phyloP scores from a whole-genome alignment of 2,888 invertebrate species.

The Drosophila rubida region DNA sequence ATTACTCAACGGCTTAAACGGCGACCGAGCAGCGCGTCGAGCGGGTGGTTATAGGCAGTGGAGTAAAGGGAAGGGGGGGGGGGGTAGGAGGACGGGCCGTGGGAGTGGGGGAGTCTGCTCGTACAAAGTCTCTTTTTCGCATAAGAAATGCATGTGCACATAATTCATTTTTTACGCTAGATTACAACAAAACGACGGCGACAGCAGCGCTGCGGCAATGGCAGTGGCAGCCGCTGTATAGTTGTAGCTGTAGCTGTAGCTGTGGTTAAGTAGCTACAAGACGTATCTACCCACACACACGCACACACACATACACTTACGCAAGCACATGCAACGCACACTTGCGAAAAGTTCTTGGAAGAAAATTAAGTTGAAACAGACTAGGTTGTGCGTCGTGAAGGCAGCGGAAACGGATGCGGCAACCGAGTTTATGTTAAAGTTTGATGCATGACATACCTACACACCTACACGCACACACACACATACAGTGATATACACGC shows the following conservation, averaged over 20 bases:
- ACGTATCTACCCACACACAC: constrained; percentile 25
- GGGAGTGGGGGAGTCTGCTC: neutral
- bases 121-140: constrained; percentile 20
- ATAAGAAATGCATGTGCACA: constrained; percentile 77
- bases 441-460: constrained; percentile 70
- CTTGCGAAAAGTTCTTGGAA: constrained; percentile 55
- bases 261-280: constrained; percentile 58
- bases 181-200: constrained; percentile 69
- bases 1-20: constrained; percentile 73
- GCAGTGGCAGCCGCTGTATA: neutral
- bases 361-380: constrained; percentile 71
- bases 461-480: constrained; percentile 22
- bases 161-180: constrained; percentile 78
- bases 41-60: neutral
- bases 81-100: neutral
- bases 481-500: constrained; percentile 2
- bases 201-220: constrained; percentile 29
- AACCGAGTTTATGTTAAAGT: constrained; percentile 78
- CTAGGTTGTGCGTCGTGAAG: constrained; percentile 43
- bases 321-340: constrained; percentile 10
- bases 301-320: constrained; percentile 4
- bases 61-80: neutral
- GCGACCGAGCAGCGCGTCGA: constrained; percentile 11
- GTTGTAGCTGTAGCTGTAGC: constrained; percentile 25
- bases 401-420: constrained; percentile 75